Base-by-base conservation (phyloP, 1,140 invertebrate genomes). In the Rhopalosiphum maidis region DNA sequence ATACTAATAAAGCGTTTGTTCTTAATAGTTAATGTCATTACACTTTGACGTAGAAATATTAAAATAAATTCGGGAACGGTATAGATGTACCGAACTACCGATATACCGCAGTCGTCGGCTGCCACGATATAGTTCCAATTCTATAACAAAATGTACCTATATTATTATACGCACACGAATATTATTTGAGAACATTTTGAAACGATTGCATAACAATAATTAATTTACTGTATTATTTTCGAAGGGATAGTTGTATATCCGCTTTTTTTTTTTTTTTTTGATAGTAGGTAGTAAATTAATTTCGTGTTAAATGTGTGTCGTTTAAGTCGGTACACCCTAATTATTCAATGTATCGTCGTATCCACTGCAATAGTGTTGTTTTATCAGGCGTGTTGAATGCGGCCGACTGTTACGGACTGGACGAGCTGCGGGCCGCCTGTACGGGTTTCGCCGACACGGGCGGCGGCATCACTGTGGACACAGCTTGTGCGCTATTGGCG, bases 321-420 rank as follows among this genome's bases (percentile, higher is more conserved):
- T 51, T 18, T 18, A 51, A 51, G 48, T 77, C 30, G 30, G 5
- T 77, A n/a, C 30, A 22, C 30, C 30, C 60, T 77, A 77, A 77
- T 85, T 85, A 11, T 86, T 25, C 25, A 86, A 30, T 89, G 9
- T 88, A 54, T 89, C 2, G 85, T 35, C 60, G 60, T 77, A 4
- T 77, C 60, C 30, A 77, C 60, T 77, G 60, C 60, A 77, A 77
- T n/a, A 77, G 60, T 77, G 30, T 77, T 77, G 30, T 86, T 90
- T 23, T 54, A 35, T 22, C 94, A 99, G 98, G 98, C 41, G 97
- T 99, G 9, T 98, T 99, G 98, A 99, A 99, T 95, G 98, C 98
- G 4, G 98, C 98, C 9, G 98, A 99, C 95, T 99, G 98, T 95
- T 99, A 99, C 95, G 98, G 98, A 1, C 95, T 99, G 94, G 98